Percentiles rank a stretch among this genome's conserved stretches.
Conservation (phyloP, 2,797 vertebrate species). For the Fringilla coelebs region DNA sequence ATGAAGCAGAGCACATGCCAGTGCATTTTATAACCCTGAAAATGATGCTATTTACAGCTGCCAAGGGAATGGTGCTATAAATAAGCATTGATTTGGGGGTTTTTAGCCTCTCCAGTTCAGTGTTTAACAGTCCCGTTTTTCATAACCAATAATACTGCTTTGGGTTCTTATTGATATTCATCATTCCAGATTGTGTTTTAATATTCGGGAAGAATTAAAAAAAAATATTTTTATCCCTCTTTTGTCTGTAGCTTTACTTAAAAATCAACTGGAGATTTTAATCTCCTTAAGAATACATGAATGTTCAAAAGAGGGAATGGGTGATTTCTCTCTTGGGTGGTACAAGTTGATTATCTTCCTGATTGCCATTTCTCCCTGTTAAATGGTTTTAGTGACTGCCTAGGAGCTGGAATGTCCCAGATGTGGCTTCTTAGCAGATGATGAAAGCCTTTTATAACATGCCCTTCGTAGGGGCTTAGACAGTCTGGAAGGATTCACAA, state of each 20-base stretch:
- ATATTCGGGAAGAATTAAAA: not conserved
- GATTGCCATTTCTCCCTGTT: conserved; percentile 28
- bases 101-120: not conserved
- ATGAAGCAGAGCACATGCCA: not conserved
- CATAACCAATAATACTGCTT: not conserved
- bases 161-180: not conserved
- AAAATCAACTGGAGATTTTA: conserved; percentile 36
- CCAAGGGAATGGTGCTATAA: not conserved
- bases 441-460: conserved; percentile 30
- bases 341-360: conserved; percentile 54
- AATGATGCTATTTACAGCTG: conserved; percentile 13
- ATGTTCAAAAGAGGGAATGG: conserved; percentile 8
- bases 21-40: not conserved
- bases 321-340: conserved; percentile 26
- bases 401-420: conserved; percentile 1
- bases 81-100: not conserved
- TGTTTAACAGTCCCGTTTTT: not conserved
- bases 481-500: conserved; percentile 23
- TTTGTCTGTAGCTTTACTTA: conserved; percentile 13
- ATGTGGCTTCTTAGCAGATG: conserved; percentile 26
- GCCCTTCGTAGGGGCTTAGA: not conserved
- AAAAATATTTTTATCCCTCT: conserved; percentile 18
- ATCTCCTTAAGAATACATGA: conserved; percentile 30
- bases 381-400: conserved; percentile 34
- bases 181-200: conserved; percentile 6